phyloP scores from a whole-genome alignment of 2,888 invertebrate species.

The Phalera bucephala region DNA sequence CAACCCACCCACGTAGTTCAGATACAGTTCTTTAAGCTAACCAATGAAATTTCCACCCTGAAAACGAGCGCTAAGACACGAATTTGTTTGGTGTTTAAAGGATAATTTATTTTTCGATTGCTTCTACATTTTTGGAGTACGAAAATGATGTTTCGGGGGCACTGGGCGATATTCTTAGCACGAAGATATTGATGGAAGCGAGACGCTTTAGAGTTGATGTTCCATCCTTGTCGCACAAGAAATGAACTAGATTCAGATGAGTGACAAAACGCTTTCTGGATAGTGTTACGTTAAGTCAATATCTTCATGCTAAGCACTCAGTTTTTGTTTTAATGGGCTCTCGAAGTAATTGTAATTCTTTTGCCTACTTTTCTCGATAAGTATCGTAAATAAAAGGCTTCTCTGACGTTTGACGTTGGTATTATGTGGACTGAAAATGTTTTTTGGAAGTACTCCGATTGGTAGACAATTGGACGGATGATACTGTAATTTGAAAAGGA shows the following conservation, averaged over 20 bases:
- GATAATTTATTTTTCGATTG: constrained; percentile 32
- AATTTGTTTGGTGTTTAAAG: constrained; percentile 10
- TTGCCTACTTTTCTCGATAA: constrained; percentile 7
- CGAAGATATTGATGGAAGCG: too few species aligned
- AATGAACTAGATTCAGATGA: too few species aligned
- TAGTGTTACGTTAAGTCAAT: too few species aligned
- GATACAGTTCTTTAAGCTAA: constrained; percentile 11
- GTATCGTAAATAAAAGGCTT: constrained; percentile 4
- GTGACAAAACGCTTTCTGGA: too few species aligned
- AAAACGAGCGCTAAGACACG: constrained; percentile 10
- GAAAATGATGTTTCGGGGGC: constrained; percentile 35
- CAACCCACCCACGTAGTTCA: constrained; percentile 43
- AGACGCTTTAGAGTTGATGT: too few species aligned
- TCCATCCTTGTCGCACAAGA: too few species aligned
- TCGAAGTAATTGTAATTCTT: constrained; percentile 15
- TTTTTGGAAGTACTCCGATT: neutral
- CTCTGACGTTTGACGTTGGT: constrained; percentile 3
- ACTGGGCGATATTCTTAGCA: too few species aligned
- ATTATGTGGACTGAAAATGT: constrained; percentile 1
- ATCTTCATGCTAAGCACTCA: constrained; percentile 15
- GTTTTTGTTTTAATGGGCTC: constrained; percentile 13
- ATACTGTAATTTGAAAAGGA: neutral
- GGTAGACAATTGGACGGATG: neutral
- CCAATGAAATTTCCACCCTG: constrained; percentile 23
- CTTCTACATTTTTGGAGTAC: constrained; percentile 25